Conservation (phyloP, 1,140 invertebrate species). For the Vanessa atalanta region DNA sequence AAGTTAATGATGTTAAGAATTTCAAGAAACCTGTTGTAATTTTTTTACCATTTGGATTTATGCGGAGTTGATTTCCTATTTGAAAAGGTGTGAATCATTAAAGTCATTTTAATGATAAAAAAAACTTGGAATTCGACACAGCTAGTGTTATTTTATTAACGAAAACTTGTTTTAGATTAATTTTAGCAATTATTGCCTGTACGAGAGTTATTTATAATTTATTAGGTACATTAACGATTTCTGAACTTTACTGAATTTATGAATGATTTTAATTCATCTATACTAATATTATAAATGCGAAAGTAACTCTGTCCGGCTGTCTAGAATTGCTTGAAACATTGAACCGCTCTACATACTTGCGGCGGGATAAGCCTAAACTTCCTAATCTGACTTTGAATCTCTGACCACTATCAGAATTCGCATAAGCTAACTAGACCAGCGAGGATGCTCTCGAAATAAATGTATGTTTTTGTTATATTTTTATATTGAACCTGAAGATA, state of each 20-base stretch:
- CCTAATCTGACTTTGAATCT: no score
- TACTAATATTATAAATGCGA: no score
- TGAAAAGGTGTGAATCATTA: slow-evolving; percentile 5
- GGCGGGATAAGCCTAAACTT: no score
- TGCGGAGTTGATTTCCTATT: not conserved
- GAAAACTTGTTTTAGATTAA: not conserved
- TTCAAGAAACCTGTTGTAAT: not conserved
- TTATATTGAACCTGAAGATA: no score
- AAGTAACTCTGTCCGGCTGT: no score
- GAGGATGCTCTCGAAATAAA: no score
- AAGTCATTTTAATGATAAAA: not conserved
- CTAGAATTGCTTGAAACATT: no score
- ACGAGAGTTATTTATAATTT: not conserved
- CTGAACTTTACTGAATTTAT: not conserved
- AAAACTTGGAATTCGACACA: not conserved
- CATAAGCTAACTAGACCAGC: no score
- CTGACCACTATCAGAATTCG: no score
- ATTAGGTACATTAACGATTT: not conserved
- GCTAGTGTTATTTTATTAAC: not conserved
- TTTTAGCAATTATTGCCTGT: not conserved
- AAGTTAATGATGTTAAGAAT: not conserved
- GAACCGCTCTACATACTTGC: no score
- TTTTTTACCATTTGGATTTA: slow-evolving; percentile 18
- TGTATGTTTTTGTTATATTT: no score
- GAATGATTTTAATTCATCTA: not conserved